Conservation (phyloP, 2,888 invertebrate genomes). For the Anthoptus insignis region DNA sequence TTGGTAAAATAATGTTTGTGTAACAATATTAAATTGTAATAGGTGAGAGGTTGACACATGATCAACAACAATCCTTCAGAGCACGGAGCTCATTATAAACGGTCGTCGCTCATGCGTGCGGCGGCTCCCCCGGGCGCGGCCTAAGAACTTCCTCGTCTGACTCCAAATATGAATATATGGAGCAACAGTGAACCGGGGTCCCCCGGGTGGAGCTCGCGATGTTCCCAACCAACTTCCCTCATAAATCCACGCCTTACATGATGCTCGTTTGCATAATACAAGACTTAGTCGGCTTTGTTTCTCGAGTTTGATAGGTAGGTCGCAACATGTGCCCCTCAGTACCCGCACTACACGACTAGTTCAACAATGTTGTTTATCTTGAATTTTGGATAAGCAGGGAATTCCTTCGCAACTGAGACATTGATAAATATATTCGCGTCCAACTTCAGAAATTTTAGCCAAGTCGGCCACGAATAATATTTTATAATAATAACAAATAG, state of each 20-base stretch:
- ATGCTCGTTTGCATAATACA: constrained; percentile 87
- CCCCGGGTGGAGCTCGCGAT: constrained; percentile 70
- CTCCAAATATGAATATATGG: constrained; percentile 82
- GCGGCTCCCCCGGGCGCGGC: constrained; percentile 51
- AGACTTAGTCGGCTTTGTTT: constrained; percentile 82
- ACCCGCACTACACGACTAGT: constrained; percentile 50
- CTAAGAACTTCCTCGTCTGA: constrained; percentile 56
- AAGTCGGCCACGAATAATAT: constrained; percentile 10
- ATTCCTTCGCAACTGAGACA: constrained; percentile 36
- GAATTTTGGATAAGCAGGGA: constrained; percentile 36
- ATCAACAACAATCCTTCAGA: constrained; percentile 32
- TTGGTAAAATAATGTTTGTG: too few species aligned
- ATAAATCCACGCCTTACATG: constrained; percentile 85
- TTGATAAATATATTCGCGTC: constrained; percentile 32
- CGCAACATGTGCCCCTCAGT: constrained; percentile 57
- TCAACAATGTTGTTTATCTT: constrained; percentile 37
- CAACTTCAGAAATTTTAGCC: constrained; percentile 26
- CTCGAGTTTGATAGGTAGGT: constrained; percentile 77
- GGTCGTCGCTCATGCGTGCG: constrained; percentile 59
- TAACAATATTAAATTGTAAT: too few species aligned
- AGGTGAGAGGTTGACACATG: constrained; percentile 20
- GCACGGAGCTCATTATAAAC: constrained; percentile 47
- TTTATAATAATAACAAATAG: constrained; percentile 4
- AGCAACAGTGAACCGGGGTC: constrained; percentile 70
- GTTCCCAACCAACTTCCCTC: constrained; percentile 80